These are phyloP conservation scores for Pseudolaguvia tuberculata DNA, from an alignment of 2,113 vertebrate genomes.

Conservation along the genomic window DNA sequence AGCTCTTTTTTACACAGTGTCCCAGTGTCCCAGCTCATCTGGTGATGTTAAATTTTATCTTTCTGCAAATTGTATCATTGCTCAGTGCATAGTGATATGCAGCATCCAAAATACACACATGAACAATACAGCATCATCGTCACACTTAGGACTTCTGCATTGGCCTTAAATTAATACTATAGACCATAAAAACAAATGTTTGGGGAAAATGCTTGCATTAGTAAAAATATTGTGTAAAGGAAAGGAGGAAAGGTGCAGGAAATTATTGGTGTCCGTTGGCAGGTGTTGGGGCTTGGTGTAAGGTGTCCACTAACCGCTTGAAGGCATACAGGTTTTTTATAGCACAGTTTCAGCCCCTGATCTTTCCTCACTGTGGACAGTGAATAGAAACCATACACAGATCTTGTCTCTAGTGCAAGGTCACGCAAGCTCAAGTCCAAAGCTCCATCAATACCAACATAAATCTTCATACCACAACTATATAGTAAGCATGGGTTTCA, in stretches of 20 bases:
- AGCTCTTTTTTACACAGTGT: no score
- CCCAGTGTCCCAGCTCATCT: no score
- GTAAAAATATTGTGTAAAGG: background rate
- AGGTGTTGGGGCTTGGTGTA: conserved; percentile 43
- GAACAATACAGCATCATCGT: no score
- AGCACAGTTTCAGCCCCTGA: conserved; percentile 35
- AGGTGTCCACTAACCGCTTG: conserved; percentile 37
- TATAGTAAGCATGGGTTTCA: conserved; percentile 13
- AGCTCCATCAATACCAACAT: conserved; percentile 14
- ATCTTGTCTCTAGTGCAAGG: conserved; percentile 35
- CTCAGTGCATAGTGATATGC: no score
- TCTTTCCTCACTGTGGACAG: conserved; percentile 27
- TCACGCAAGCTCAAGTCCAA: conserved; percentile 32
- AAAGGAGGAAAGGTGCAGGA: background rate
- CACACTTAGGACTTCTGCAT: no score
- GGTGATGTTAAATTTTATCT: no score
- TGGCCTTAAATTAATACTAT: no score
- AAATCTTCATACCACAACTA: conserved; percentile 30
- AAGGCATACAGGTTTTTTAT: conserved; percentile 33
- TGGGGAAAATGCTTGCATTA: background rate
- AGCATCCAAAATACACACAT: no score
- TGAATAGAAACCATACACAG: conserved; percentile 19
- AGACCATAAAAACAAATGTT: no score
- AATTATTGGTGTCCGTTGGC: conserved; percentile 19
- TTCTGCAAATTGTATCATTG: no score